Conservation (phyloP, 2,113 vertebrate species). For the Gavia stellata region DNA sequence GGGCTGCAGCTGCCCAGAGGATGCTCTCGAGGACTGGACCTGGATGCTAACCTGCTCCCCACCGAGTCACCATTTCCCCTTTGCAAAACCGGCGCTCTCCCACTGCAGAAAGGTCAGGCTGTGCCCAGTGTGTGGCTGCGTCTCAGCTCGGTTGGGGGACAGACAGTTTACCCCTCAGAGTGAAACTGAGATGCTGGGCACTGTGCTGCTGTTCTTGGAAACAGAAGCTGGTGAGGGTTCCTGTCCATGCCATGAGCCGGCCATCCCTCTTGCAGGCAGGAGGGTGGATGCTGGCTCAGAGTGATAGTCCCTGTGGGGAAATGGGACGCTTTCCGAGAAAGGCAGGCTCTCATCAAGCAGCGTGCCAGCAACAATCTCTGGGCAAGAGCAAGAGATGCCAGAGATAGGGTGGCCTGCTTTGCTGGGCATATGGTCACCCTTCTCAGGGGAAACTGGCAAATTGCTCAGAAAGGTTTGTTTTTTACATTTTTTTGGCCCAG, state of each 20-base stretch:
- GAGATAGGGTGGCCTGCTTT: neutral
- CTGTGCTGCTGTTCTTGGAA: neutral
- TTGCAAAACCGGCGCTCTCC: neutral
- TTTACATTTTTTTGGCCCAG: neutral
- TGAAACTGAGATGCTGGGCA: neutral
- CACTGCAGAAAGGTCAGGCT: neutral
- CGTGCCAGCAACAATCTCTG: neutral
- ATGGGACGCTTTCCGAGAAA: neutral
- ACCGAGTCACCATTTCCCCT: neutral
- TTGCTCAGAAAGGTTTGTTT: neutral
- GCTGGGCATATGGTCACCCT: neutral
- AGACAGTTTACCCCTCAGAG: neutral
- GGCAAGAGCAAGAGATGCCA: neutral
- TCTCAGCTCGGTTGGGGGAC: neutral
- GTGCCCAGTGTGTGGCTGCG: fast-evolving
- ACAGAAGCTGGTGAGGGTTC: neutral
- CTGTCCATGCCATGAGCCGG: no score
- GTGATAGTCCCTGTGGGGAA: neutral
- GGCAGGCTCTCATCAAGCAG: neutral
- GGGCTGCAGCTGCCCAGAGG: neutral
- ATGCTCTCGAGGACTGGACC: neutral
- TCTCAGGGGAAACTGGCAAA: neutral
- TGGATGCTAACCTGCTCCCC: neutral
- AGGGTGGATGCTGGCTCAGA: neutral
- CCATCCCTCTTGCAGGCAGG: neutral